Base-by-base conservation (phyloP, 2,888 invertebrate genomes). In the Cistogaster globosa region DNA sequence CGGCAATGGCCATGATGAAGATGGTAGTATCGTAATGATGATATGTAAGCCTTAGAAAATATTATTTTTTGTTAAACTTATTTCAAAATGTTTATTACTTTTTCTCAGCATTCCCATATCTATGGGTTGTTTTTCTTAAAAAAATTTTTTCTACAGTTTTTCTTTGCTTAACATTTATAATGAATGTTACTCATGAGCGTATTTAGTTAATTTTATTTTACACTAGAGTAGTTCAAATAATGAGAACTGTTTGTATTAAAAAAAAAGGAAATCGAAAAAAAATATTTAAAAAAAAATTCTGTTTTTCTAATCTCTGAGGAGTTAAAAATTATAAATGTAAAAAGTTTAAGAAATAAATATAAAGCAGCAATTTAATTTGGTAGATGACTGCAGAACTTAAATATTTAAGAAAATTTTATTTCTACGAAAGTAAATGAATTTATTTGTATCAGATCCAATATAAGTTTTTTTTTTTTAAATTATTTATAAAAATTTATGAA, bases 151-250 rank as follows among this genome's bases (percentile, higher is more conserved):
- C 51, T 62, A 58, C 4, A 36, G 22, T 11, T 60, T 42, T 86
- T 57, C 68, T 74, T 71, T 80, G 67, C 77, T 82, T 76, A 78
- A 79, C 83, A 87, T 84, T 86, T 87, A 86, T 87, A 86, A 77
- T 86, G 74, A 87, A 86, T 87, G 84, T 84, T 86, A 79, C 87
- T 87, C 87, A 74, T 87, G 87, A 87, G 87, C 79, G 69, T 87
- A 86, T 87, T 87, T 87, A 87, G 87, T 86, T 86, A 86, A 87
- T 87, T 87, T 87, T 86, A 87, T 87, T 84, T 86, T 84, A 86
- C 87, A 83, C 84, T 53, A 69, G 87, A 81, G 86, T 67, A 81
- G 82, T 83, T 82, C 78, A 76, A 81, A 60, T 68, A 68, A 48
- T 26, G 3, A 62, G 53, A 42, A 22, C 38, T 48, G n/a, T 18